Conservation (phyloP, 2,888 invertebrate species). For the Napeogenes inachia region DNA sequence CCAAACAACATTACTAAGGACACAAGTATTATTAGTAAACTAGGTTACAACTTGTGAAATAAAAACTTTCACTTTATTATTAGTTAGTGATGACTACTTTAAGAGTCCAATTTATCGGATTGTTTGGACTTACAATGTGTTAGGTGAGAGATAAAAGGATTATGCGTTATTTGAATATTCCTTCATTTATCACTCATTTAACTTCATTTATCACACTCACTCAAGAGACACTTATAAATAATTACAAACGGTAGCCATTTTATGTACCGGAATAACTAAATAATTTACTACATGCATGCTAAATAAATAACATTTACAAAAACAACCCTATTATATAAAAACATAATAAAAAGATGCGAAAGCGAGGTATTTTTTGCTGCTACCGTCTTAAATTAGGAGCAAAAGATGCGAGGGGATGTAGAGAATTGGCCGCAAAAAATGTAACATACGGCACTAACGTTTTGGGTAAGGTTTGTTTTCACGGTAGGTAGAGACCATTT, state of each 20-base stretch:
- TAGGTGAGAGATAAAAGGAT: too few relatives aligned
- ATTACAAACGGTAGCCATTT: too few relatives aligned
- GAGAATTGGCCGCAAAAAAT: conserved; percentile 24
- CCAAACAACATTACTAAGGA: conserved; percentile 10
- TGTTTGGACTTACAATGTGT: too few relatives aligned
- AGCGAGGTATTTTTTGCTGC: conserved; percentile 10
- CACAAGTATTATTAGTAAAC: neutral
- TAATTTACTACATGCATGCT: too few relatives aligned
- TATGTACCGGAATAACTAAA: too few relatives aligned
- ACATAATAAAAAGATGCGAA: conserved; percentile 4
- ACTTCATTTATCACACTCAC: too few relatives aligned
- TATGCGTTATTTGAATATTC: too few relatives aligned
- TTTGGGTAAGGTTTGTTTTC: conserved; percentile 13
- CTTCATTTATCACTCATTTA: too few relatives aligned
- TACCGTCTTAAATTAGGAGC: conserved; percentile 22
- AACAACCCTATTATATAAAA: conserved; percentile 5
- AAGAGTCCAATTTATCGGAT: too few relatives aligned
- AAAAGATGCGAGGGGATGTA: conserved; percentile 21
- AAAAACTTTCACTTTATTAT: neutral
- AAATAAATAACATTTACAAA: neutral
- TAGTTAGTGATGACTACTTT: too few relatives aligned
- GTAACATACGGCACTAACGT: conserved; percentile 20
- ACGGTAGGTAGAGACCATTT: conserved; percentile 7
- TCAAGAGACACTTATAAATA: too few relatives aligned
- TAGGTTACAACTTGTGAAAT: neutral